Conservation (phyloP, 1,140 invertebrate species). For the Trialeurodes vaporariorum region DNA sequence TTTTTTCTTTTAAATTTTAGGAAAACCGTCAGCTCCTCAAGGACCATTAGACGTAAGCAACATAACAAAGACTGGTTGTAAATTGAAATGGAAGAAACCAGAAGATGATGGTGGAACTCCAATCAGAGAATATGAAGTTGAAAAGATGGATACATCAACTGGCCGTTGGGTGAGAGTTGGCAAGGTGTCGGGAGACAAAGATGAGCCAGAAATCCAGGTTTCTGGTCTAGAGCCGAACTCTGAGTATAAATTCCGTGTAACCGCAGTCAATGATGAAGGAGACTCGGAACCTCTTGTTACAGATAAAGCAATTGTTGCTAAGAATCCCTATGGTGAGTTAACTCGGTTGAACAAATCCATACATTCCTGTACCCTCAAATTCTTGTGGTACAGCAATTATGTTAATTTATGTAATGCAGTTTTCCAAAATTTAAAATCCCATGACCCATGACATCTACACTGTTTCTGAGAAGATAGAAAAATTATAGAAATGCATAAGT, state of each 20-base stretch:
- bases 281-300: slow-evolving; percentile 87
- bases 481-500: no score
- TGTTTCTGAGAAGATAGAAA: no score
- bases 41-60: slow-evolving; percentile 81
- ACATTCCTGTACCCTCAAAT: not conserved
- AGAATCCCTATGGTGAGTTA: slow-evolving; percentile 86
- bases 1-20: no score
- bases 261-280: slow-evolving; percentile 90
- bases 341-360: slow-evolving; percentile 6
- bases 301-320: slow-evolving; percentile 72
- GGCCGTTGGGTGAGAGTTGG: slow-evolving; percentile 84
- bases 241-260: slow-evolving; percentile 93
- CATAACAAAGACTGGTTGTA: slow-evolving; percentile 74
- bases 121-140: slow-evolving; percentile 88
- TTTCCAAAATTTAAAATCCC: no score
- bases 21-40: slow-evolving; percentile 66
- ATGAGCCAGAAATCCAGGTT: slow-evolving; percentile 70
- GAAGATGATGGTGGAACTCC: slow-evolving; percentile 88
- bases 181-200: slow-evolving; percentile 42
- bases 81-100: slow-evolving; percentile 79
- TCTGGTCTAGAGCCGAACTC: slow-evolving; percentile 79
- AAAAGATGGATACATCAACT: slow-evolving; percentile 83
- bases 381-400: not conserved
- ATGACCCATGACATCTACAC: no score
- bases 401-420: no score